Evolutionary conservation across 2,888 invertebrate species (phyloP).

Genomic region (Capitulum mitella): DNA sequence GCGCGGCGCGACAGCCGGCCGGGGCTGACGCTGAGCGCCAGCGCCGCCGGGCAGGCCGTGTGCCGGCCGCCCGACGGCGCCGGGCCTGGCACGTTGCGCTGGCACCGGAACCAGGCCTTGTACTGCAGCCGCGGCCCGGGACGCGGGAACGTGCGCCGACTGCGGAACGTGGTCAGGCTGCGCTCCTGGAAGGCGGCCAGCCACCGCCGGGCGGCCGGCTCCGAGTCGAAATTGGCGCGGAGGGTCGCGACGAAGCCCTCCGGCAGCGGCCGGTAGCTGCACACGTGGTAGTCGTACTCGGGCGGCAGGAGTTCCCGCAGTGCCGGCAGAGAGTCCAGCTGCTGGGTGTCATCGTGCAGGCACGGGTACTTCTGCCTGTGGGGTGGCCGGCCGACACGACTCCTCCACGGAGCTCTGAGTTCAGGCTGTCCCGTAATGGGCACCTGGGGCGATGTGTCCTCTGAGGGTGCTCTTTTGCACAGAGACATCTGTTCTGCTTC

Average conservation of each 20-base stretch:
- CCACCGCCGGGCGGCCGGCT: slow-evolving; percentile 80
- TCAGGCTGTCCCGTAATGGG: no score
- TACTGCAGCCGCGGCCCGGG: slow-evolving; percentile 29
- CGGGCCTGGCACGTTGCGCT: slow-evolving; percentile 18
- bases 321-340: background rate
- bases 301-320: background rate
- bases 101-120: slow-evolving; percentile 32
- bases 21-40: slow-evolving; percentile 26
- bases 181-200: slow-evolving; percentile 71
- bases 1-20: slow-evolving; percentile 40
- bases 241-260: slow-evolving; percentile 58
- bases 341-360: background rate
- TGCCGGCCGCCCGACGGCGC: background rate
- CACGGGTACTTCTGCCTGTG: background rate
- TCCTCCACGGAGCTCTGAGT: no score
- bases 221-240: slow-evolving; percentile 70
- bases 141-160: slow-evolving; percentile 48
- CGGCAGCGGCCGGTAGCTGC: slow-evolving; percentile 15
- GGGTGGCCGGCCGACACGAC: background rate
- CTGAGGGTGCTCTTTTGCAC: no score
- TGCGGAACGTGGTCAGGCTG: slow-evolving; percentile 64
- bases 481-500: no score
- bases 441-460: no score
- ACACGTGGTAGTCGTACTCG: background rate
- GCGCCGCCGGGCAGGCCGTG: slow-evolving; percentile 10